Percentiles rank a stretch among this genome's conserved stretches.
Evolutionary conservation across 2,113 vertebrate species (phyloP).

Genomic region (Proteles cristata): DNA sequence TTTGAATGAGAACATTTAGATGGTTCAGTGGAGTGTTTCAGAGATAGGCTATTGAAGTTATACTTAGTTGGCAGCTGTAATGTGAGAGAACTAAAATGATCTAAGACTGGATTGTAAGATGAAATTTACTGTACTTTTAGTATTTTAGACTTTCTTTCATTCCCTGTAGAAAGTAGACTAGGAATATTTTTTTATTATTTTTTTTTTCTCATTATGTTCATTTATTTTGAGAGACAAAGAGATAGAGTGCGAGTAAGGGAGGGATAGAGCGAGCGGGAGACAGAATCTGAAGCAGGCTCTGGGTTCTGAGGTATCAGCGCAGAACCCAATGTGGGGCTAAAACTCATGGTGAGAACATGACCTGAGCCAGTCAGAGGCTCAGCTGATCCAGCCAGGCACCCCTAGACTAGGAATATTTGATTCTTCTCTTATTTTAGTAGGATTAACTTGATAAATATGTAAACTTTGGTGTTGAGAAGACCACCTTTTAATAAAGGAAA

Average conservation of each 20-base stretch:
- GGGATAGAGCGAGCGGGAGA: no score
- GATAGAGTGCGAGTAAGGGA: no score
- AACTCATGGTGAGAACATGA: no score
- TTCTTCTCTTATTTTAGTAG: background rate
- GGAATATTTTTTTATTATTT: background rate
- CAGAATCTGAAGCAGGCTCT: no score
- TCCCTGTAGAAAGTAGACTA: background rate
- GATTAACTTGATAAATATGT: background rate
- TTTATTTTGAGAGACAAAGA: no score
- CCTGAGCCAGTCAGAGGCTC: no score
- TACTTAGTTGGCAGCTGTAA: background rate
- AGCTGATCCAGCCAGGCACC: no score
- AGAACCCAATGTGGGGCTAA: no score
- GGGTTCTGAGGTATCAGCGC: no score
- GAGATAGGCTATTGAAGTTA: constrained; percentile 1
- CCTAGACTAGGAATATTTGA: background rate
- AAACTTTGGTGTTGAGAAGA: background rate
- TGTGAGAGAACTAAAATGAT: constrained; percentile 6
- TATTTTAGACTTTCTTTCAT: background rate
- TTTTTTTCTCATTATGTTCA: no score
- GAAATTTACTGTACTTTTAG: background rate
- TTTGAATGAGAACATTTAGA: background rate
- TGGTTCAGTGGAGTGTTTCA: background rate
- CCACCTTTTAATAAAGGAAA: background rate
- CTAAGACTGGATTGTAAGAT: background rate